phyloP scores from a whole-genome alignment of 1,140 invertebrate genomes.

The Drosophila repleta region DNA sequence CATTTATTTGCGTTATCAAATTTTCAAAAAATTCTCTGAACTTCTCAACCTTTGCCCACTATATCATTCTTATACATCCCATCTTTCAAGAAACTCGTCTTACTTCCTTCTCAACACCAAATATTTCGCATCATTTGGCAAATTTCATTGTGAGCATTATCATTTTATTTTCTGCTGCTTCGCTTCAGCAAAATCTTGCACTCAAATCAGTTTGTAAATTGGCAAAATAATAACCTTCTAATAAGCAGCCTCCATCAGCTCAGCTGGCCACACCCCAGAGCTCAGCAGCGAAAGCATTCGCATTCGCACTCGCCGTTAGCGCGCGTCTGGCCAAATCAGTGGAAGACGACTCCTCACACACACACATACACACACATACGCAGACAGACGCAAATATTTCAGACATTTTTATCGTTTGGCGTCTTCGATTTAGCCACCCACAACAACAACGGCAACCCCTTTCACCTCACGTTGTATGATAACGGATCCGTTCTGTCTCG shows the following conservation, averaged over 20 bases:
- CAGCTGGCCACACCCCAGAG: conserved; percentile 31
- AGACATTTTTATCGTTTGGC: conserved; percentile 83
- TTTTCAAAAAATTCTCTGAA: too few species aligned
- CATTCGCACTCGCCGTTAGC: conserved; percentile 37
- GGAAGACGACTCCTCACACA: conserved; percentile 56
- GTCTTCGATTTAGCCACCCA: conserved; percentile 73
- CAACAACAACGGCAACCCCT: neutral
- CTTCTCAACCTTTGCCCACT: too few species aligned
- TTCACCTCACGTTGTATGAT: conserved; percentile 22
- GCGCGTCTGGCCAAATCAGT: conserved; percentile 71
- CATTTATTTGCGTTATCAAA: too few species aligned
- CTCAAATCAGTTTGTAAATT: conserved; percentile 79
- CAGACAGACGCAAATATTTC: conserved; percentile 62
- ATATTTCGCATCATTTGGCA: neutral
- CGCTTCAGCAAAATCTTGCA: conserved; percentile 35
- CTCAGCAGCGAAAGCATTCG: neutral
- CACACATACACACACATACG: conserved; percentile 14
- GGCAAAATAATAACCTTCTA: conserved; percentile 79
- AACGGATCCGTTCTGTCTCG: conserved; percentile 13
- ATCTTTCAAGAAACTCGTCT: too few species aligned
- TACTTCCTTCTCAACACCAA: neutral
- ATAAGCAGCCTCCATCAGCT: conserved; percentile 55
- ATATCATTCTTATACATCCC: too few species aligned
- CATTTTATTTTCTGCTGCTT: conserved; percentile 26
- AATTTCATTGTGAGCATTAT: conserved; percentile 20